Conservation (phyloP, 1,140 invertebrate genomes). For the Orius insidiosus region DNA sequence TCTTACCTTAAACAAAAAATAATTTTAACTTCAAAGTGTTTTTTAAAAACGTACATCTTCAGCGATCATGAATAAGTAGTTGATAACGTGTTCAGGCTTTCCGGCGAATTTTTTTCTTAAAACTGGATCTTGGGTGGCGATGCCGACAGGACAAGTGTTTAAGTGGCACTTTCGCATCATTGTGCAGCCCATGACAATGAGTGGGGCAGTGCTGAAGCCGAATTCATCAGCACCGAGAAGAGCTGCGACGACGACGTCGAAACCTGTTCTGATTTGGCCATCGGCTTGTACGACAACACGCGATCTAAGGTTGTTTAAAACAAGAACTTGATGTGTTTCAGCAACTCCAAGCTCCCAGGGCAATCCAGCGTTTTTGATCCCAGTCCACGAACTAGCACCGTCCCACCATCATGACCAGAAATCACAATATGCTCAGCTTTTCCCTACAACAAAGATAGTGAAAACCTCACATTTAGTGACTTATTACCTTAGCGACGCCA, state of each 20-base stretch:
- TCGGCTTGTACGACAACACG: conserved; percentile 89
- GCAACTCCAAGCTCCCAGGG: conserved; percentile 96
- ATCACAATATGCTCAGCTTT: conserved; percentile 98
- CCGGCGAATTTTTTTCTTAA: conserved; percentile 92
- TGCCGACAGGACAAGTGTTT: conserved; percentile 97
- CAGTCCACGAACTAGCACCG: conserved; percentile 97
- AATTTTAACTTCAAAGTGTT: conserved; percentile 4
- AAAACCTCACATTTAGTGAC: too few relatives aligned
- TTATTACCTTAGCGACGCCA: conserved; percentile 89
- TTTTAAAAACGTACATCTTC: conserved; percentile 56
- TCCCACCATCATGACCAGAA: conserved; percentile 96
- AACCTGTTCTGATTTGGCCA: conserved; percentile 83
- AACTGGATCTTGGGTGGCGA: conserved; percentile 93
- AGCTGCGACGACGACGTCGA: conserved; percentile 93
- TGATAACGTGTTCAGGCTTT: conserved; percentile 93
- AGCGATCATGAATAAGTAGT: conserved; percentile 93
- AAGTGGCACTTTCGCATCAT: conserved; percentile 99
- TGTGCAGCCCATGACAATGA: conserved; percentile 94
- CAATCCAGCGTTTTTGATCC: conserved; percentile 83
- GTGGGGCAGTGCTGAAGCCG: conserved; percentile 94
- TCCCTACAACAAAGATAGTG: too few relatives aligned
- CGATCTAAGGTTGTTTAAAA: conserved; percentile 88
- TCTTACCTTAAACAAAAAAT: conserved; percentile 42
- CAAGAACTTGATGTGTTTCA: conserved; percentile 93
- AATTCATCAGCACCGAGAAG: conserved; percentile 95